A percentile compares a stretch with the other conserved stretches of the same genome.
These are phyloP conservation scores for Cepaea nemoralis DNA, from an alignment of 1,140 invertebrate genomes.

Conservation along the genomic window DNA sequence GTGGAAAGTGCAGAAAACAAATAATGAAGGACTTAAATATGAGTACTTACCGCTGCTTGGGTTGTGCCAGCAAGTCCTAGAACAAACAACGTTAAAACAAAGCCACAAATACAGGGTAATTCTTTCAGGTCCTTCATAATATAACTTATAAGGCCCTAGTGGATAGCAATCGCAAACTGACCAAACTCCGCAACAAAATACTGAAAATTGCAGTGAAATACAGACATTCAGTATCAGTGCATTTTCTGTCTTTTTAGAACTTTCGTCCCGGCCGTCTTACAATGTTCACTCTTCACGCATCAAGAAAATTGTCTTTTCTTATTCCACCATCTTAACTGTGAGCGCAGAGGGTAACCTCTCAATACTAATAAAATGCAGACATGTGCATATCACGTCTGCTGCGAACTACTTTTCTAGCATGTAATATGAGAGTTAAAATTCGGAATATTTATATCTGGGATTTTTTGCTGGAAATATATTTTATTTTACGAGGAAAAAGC, in stretches of 20 bases:
- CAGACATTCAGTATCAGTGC: neutral
- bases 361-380: neutral
- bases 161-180: neutral
- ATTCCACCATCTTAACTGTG: conserved; percentile 33
- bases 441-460: neutral
- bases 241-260: neutral
- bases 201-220: neutral
- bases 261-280: neutral
- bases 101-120: neutral
- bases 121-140: neutral
- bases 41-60: neutral
- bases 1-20: neutral
- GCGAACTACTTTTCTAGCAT: conserved; percentile 16
- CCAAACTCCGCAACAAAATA: neutral
- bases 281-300: neutral
- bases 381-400: neutral
- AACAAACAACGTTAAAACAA: neutral
- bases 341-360: neutral
- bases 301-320: neutral
- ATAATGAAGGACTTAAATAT: neutral
- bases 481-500: neutral
- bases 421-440: neutral
- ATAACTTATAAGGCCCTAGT: neutral
- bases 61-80: neutral
- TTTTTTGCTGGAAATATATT: neutral